Evolutionary conservation across 2,113 vertebrate species (phyloP), one percentile per base, ranked within the genome.

Genomic region (Shinisaurus crocodilurus): DNA sequence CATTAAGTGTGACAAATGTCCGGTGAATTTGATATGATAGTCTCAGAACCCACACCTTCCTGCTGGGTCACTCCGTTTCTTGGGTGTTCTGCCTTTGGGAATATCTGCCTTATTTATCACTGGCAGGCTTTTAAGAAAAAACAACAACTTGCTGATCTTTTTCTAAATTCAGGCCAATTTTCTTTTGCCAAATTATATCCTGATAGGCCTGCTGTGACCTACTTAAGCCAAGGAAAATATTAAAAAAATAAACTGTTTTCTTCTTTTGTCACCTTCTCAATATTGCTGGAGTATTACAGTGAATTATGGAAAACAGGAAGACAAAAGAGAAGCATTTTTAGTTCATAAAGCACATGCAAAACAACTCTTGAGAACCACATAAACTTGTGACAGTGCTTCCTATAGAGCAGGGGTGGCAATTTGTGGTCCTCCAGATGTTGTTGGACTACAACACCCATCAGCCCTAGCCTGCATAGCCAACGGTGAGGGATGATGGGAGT

Each of bases 371-470:
- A 43, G 87, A 82, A 80, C 1, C 0, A 0, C 0, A 57, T 27
- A 34, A 57, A 0, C 1, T 1, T 0, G 0, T 86, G 57, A 37
- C 32, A 0, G 25, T 25, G 45, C 50, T 65, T 60, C 60, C 23
- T 77, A 45, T 77, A 23, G 23, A 23, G n/a, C 9, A 23, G 5
- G 72, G n/a, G 16, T 63, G 20, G 60, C 60, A 18, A 63, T 23
- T 63, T 63, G 16, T 63, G 60, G 16, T 18, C 60, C 20, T 63
- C 18, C 60, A 63, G 60, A 18, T 15, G 60, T 63, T 63, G 16
- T 63, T 63, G 60, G 60, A 63, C 60, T 63, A 5, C 60, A 63
- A 63, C 60, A 20, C 60, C 57, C 57, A 60, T 60, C 57, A 60
- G 57, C 57, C 60, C 60, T 63, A 63, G 60, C 60, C 3, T 20